Conservation (phyloP, 2,888 invertebrate genomes). For the Mechanitis mazaeus region DNA sequence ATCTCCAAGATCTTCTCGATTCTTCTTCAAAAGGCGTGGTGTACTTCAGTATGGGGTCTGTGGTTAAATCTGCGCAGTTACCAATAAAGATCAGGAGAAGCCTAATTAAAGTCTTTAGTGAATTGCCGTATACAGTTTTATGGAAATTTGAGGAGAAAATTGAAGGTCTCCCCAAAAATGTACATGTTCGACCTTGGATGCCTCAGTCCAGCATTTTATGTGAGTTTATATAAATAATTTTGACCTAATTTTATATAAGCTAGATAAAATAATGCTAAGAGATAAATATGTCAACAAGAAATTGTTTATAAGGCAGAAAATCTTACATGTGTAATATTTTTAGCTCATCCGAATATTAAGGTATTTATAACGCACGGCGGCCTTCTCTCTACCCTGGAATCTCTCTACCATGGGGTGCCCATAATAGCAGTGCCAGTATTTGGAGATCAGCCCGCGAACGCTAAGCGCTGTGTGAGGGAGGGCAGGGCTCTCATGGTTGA, state of each 20-base stretch:
- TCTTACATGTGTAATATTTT: not conserved
- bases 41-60: conserved; percentile 63
- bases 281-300: too few relatives aligned
- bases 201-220: conserved; percentile 73
- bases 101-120: conserved; percentile 40
- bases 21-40: conserved; percentile 47
- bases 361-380: conserved; percentile 48
- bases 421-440: conserved; percentile 51
- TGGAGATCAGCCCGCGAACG: conserved; percentile 54
- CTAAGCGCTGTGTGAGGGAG: conserved; percentile 34
- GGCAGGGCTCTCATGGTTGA: conserved; percentile 39
- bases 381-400: conserved; percentile 39
- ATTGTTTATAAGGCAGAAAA: not conserved
- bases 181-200: conserved; percentile 67
- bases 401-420: conserved; percentile 47
- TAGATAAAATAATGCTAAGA: too few relatives aligned
- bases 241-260: too few relatives aligned
- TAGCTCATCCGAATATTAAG: conserved; percentile 43
- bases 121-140: conserved; percentile 56
- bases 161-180: conserved; percentile 53
- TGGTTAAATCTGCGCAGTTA: conserved; percentile 40
- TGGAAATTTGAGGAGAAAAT: conserved; percentile 71
- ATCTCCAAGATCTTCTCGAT: conserved; percentile 51
- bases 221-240: conserved; percentile 30
- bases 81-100: conserved; percentile 35